Percentiles rank a stretch among this genome's conserved stretches.
phyloP scores from a whole-genome alignment of 2,888 invertebrate species.

The Pecten maximus region DNA sequence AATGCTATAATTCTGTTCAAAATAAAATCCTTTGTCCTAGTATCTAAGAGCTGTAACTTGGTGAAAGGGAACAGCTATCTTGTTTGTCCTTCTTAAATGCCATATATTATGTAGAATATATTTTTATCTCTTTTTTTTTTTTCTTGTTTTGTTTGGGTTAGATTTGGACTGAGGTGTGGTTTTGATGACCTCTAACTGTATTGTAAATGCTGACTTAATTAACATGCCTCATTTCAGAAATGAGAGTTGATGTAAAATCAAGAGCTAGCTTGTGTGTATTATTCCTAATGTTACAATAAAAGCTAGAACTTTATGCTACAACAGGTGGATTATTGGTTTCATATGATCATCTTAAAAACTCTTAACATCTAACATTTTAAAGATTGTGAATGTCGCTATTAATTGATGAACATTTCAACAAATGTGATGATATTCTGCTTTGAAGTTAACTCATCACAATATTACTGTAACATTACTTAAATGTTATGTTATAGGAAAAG shows the following conservation, averaged over 20 bases:
- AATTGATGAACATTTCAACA: not conserved
- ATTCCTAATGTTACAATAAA: not conserved
- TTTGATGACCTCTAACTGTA: too few species aligned
- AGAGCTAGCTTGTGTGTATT: not conserved
- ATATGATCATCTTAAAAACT: too few species aligned
- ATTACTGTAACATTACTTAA: not conserved
- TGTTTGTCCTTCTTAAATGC: not conserved
- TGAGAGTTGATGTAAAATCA: not conserved
- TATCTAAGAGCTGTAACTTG: not conserved
- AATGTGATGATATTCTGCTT: not conserved
- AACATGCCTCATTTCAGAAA: not conserved
- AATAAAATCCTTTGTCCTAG: not conserved
- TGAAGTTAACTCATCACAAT: not conserved
- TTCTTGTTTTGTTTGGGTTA: not conserved
- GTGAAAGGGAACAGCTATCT: too few species aligned
- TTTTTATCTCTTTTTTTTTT: not conserved
- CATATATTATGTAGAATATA: not conserved
- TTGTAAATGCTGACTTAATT: not conserved
- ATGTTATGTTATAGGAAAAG: conserved; percentile 66
- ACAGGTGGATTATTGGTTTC: too few species aligned
- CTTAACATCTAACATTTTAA: not conserved
- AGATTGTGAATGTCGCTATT: not conserved
- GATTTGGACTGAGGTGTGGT: too few species aligned
- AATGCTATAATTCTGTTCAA: not conserved
- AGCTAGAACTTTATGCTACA: not conserved